These are phyloP conservation scores for Tethya wilhelma DNA, from an alignment of 37 sponge, comb jelly and placozoan genomes.

Conservation along the genomic window DNA sequence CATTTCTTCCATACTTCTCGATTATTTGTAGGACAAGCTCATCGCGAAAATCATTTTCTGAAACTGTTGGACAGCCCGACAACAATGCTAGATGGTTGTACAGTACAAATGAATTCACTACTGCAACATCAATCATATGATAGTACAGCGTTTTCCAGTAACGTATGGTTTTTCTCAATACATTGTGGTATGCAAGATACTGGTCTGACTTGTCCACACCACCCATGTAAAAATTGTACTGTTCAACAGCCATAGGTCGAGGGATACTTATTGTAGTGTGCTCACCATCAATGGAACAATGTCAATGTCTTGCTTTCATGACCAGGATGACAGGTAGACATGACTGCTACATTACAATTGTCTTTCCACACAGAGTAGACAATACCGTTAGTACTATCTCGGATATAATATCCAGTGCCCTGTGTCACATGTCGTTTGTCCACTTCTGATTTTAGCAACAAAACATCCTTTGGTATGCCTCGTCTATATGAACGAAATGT, in stretches of 20 bases:
- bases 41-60: conserved; percentile 34
- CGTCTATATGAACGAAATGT: neutral
- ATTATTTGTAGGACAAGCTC: conserved; percentile 25
- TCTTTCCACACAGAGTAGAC: conserved; percentile 46
- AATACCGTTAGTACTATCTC: neutral
- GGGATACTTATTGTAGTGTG: conserved; percentile 17
- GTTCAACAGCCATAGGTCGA: conserved; percentile 23
- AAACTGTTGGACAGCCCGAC: neutral
- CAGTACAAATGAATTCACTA: conserved; percentile 38
- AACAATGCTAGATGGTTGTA: conserved; percentile 6
- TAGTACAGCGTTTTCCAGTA: conserved; percentile 67
- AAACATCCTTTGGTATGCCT: conserved; percentile 28
- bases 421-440: neutral
- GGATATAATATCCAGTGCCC: conserved; percentile 43
- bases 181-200: conserved; percentile 24
- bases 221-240: conserved; percentile 55
- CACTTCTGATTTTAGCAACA: neutral
- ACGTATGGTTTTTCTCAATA: conserved; percentile 14
- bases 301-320: conserved; percentile 12
- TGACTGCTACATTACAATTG: conserved; percentile 23
- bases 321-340: conserved; percentile 47
- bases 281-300: neutral
- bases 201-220: conserved; percentile 61
- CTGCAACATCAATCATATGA: conserved; percentile 47
- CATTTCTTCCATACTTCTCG: neutral